Base-by-base conservation (phyloP, 2,113 vertebrate genomes). In the Andinoacara biseriatus region DNA sequence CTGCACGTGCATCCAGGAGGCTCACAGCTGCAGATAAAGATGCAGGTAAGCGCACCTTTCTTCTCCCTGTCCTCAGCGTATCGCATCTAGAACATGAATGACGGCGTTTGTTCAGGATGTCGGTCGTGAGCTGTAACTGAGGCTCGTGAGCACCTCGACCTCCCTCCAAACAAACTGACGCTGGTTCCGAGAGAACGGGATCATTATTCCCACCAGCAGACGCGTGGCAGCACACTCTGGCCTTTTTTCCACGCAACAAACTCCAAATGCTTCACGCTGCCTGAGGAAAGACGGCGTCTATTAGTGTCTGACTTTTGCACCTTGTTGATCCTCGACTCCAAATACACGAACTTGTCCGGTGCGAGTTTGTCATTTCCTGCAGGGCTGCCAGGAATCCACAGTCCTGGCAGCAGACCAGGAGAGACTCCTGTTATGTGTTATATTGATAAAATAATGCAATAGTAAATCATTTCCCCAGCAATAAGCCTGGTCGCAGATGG, bases 401-500 rank as follows among this genome's bases (percentile, higher is more conserved):
- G 49, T 31, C 10, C 38, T 62, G 78, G 81, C 46, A 3, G 35
- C 18, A 24, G 52, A 24, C 35, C 24, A 17, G 22, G 40, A 26
- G 2, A 29, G 26, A 63, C 40, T 69, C 62, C 58, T 10, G 22
- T 29, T 74, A 40, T 43, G 78, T 17, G 31, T 74, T 11, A 67
- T 60, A 69, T 33, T 52, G 83, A 83, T 76, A 72, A 85, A 87
- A 86, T 61, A 81, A 87, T 79, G 76, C 40, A 49, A 81, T 22
- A 78, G 86, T 87, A 81, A 89, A 87, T 74, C 13, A 65, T 63
- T 83, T 87, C 65, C 17, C 1, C 17, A 8, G 80, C 83, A 81
- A 62, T 35, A 54, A 81, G 74, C 67, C 59, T 17, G 18, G 58
- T 33, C 80, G 49, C 89, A 90, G 87, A 89, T 77, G 87, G 90